These are phyloP conservation scores for Heterotis niloticus DNA, from an alignment of 2,113 vertebrate species.

Conservation along the genomic window DNA sequence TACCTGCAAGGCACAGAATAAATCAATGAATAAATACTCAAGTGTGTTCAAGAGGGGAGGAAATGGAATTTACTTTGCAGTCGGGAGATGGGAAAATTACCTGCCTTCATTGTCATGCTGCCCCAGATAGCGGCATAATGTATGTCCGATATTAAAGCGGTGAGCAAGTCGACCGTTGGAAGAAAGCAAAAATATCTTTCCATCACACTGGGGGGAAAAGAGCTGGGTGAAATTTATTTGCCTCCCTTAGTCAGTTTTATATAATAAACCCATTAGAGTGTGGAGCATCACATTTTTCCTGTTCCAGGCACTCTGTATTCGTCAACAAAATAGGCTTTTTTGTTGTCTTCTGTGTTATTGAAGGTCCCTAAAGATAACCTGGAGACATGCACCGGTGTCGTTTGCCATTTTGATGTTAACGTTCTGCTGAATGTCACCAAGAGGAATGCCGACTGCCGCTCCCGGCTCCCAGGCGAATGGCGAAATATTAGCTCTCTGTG, in stretches of 20 bases:
- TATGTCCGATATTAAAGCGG: constrained; percentile 39
- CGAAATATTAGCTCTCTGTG: not conserved
- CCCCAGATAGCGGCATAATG: constrained; percentile 39
- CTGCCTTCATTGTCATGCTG: constrained; percentile 43
- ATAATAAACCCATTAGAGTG: constrained; percentile 43
- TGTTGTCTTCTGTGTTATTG: constrained; percentile 33
- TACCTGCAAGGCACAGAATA: constrained; percentile 51
- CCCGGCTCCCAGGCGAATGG: not conserved
- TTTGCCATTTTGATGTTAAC: constrained; percentile 32
- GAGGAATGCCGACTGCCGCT: constrained; percentile 20
- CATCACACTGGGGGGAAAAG: constrained; percentile 40
- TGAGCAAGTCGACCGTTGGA: constrained; percentile 28
- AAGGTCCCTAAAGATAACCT: constrained; percentile 43
- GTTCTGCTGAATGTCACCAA: constrained; percentile 20
- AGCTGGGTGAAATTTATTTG: constrained; percentile 40
- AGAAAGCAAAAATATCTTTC: constrained; percentile 45
- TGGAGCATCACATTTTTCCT: constrained; percentile 37
- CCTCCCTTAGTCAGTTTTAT: constrained; percentile 45
- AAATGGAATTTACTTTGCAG: constrained; percentile 56
- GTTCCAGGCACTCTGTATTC: constrained; percentile 33
- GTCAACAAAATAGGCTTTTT: constrained; percentile 38
- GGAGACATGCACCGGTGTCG: constrained; percentile 34
- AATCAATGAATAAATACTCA: constrained; percentile 60
- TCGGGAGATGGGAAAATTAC: constrained; percentile 47
- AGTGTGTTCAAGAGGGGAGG: constrained; percentile 45